Conservation (phyloP, 2,888 invertebrate species). For the Bimastos eiseni region DNA sequence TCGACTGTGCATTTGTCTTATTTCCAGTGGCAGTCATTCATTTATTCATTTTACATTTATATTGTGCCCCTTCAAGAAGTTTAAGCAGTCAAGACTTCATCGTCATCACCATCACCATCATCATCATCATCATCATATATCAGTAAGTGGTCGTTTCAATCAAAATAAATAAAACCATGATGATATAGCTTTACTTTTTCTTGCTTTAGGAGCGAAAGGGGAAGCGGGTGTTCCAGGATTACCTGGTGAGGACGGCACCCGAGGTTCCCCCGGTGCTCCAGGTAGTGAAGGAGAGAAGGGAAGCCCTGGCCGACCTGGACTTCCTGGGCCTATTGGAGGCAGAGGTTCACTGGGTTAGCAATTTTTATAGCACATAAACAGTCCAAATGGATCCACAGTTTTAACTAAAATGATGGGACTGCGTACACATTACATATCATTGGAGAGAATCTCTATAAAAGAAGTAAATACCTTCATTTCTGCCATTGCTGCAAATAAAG, state of each 20-base stretch:
- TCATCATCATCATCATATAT: too few species aligned
- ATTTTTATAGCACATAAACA: not conserved
- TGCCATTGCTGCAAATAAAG: not conserved
- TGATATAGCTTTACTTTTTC: not conserved
- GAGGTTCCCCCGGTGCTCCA: not conserved
- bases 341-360: conserved; percentile 7
- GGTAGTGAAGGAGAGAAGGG: conserved; percentile 25
- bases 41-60: too few species aligned
- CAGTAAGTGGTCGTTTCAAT: too few species aligned
- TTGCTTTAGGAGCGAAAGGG: conserved; percentile 29
- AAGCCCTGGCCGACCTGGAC: conserved; percentile 28
- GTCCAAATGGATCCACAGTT: not conserved
- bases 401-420: not conserved
- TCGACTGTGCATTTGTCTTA: too few species aligned
- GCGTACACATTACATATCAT: not conserved
- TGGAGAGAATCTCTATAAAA: too few species aligned
- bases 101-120: too few species aligned
- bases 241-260: not conserved
- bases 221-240: conserved; percentile 30
- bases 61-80: too few species aligned
- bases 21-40: too few species aligned
- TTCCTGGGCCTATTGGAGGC: not conserved
- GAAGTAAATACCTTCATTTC: not conserved
- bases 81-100: too few species aligned
- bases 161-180: too few species aligned